Base-by-base conservation (phyloP, 2,113 vertebrate genomes). In the Benitochromis conjunctus region DNA sequence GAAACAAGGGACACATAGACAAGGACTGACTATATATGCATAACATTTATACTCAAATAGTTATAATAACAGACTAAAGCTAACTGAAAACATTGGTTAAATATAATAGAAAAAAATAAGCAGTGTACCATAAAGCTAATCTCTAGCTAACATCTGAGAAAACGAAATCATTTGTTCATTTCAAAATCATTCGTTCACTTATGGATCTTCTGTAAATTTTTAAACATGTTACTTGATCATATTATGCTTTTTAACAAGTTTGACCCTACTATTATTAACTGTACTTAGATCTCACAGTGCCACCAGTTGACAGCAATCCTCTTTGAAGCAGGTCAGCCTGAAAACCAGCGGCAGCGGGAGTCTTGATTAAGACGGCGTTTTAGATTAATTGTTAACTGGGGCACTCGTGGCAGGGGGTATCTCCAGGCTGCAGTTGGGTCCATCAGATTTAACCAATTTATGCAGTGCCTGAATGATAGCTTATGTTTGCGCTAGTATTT, bases 301-400 rank as follows among this genome's bases (percentile, higher is more conserved):
- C 79, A 90, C 86, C 91, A 91, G 36, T 64, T n/a, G 66, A 74
- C 84, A 87, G 69, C 36, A 88, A 84, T 94, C 71, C 82, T 41
- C 80, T 82, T 48, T 41, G 29, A 90, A 90, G 77, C 82, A 82
- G 92, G 89, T 91, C 91, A 92, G 84, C 29, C 74, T 7, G 38
- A 89, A 89, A 92, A 92, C 92, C 83, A 82, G 60, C 66, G 84
- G 86, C 88, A 74, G 93, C 53, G 9, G 58, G 21, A 80, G 64
- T 16, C 41, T 88, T 91, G 82, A 95, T 90, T 91, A 92, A 89
- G 62, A 69, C 46, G 78, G 78, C 82, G 80, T 91, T 91, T 92
- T 64, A 90, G 89, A 94, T 91, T 93, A 93, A 92, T 93, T 91
- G 83, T 58, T 16, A 36, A 55, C 36, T 48, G 80, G 82, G 81